Base-by-base conservation (phyloP, 2,113 vertebrate genomes). In the Limnothrissa miodon region DNA sequence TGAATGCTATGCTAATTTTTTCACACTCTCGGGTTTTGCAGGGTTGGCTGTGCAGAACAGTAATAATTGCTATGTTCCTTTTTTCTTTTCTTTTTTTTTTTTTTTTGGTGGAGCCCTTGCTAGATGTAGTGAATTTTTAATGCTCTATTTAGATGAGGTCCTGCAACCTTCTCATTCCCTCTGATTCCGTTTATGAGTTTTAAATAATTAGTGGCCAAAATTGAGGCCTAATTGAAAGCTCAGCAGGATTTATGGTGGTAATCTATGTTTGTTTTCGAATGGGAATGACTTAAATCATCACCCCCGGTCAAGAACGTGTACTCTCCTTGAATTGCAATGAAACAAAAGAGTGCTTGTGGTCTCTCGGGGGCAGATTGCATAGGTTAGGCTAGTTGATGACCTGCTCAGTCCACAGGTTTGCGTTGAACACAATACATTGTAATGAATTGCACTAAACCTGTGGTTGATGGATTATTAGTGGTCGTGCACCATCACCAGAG, bases 1-100 rank as follows among this genome's bases (percentile, higher is more conserved):
- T 84, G 87, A 82, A 82, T 81, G 83, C 85, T 81, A 88, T 88
- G 87, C 85, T 88, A 88, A 88, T 88, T 74, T 86, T 83, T 81
- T 79, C 56, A 84, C 80, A 83, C 83, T 84, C 86, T 81, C 45
- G 79, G 86, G 87, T 74, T 74, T 79, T 83, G 81, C 87, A 83
- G 82, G 81, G 82, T 80, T 80, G 42, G 62, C 62, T 79, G 84
- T 25, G 39, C 80, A 29, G 84, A 62, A 39, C 78, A 45, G 79
- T 83, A 81, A 87, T 89, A 88, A 88, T 88, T 88, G 87, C 79
- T 82, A 84, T 29, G 33, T 29, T 17, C 29, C 4, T 36, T 62
- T 62, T 62, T 74, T 74, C 36, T 36, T 15, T 42, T 6, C 6
- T 42, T 42, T 74, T 74, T 74, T 36, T 15, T 42, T 6, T 42